Base-by-base conservation (phyloP, 2,113 vertebrate species). In the Callipepla californica region DNA sequence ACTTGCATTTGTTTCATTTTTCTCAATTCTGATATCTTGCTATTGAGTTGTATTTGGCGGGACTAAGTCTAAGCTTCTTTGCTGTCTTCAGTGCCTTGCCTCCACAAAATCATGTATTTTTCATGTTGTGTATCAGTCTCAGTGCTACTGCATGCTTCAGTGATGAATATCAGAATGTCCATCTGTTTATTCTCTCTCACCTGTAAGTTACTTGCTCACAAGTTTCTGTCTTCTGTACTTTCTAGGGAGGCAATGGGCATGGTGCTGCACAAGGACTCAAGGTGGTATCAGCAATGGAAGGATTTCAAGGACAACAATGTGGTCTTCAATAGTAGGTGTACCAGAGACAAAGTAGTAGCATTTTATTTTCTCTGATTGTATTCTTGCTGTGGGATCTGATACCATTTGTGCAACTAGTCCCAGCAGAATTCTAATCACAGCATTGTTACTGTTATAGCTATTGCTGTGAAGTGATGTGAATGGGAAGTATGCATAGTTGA, bases 251-350 rank as follows among this genome's bases (percentile, higher is more conserved):
- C 98, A 8, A 97, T 98, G 97, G 99, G 98, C 2, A 96, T 99
- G 16, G 99, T 99, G 87, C 97, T 99, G 38, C 99, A 99, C 94
- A 99, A 99, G 84, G 99, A 99, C 97, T 99, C 99, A 11, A 99
- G 98, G 59, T 99, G 99, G 99, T 99, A 98, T 96, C 99, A 99
- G 93, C 99, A 99, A 96, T 99, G 99, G 99, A 99, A 99, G 76
- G 99, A 99, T 78, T 99, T 99, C 97, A 99, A 98, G 97, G 99
- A 99, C 97, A 99, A 99, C 97, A 99, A 99, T 1, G 97, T 98
- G 50, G 99, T 99, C 36, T 98, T 99, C 94, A 99, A 99, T 83
- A 98, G 99, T 99, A 98, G 98, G 99, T 97, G 16, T 59, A 15
- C 30, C 19, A 5, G 5, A 10, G 76, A 21, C 28, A 11, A 13